phyloP scores from a whole-genome alignment of 1,140 invertebrate species.

The Orchesella cincta region DNA sequence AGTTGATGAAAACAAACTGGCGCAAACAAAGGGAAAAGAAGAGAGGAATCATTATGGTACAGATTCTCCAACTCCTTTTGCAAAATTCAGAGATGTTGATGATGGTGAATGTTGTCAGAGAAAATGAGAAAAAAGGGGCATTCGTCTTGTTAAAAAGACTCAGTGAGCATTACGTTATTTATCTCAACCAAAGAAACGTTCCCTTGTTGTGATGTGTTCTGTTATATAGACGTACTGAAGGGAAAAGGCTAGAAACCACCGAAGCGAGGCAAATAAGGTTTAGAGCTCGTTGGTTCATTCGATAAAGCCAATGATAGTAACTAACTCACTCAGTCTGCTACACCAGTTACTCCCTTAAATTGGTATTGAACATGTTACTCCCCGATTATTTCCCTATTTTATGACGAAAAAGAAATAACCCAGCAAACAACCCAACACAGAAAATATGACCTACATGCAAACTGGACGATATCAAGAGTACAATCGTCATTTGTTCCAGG shows the following conservation, averaged over 20 bases:
- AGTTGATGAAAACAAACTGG: background rate
- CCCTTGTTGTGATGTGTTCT: background rate
- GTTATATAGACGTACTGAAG: background rate
- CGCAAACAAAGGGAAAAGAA: background rate
- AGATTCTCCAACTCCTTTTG: too few species aligned
- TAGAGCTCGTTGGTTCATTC: background rate
- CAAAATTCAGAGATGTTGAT: background rate
- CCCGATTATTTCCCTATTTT: background rate
- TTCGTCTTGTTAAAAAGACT: background rate
- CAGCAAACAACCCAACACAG: too few species aligned
- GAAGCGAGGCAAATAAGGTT: background rate
- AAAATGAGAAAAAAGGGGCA: background rate
- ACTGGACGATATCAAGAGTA: background rate
- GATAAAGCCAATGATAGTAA: background rate
- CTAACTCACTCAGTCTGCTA: background rate
- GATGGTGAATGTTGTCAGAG: constrained; percentile 2
- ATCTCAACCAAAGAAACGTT: background rate
- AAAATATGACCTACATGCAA: background rate
- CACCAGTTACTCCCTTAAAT: background rate
- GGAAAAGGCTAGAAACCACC: background rate
- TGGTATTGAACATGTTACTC: background rate
- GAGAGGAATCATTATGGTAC: too few species aligned
- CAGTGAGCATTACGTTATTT: background rate
- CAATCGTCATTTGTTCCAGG: background rate
- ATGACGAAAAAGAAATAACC: background rate